Evolutionary conservation across 2,888 invertebrate genomes (phyloP), one percentile per base, ranked within the genome.

Genomic region (Napeogenes inachia): DNA sequence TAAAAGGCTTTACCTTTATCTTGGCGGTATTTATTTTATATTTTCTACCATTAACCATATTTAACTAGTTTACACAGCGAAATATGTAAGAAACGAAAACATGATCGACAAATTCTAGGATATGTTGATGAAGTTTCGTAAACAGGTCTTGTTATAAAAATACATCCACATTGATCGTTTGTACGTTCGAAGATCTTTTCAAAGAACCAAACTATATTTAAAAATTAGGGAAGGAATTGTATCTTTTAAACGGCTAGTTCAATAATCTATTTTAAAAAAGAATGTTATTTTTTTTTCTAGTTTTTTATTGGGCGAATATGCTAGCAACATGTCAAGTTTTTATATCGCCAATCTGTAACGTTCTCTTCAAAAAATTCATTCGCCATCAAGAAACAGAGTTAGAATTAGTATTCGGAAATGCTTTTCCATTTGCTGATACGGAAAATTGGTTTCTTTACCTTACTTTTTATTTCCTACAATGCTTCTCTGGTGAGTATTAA

Each of bases 361-460:
- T 77, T 0, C 32, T 81, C 13, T 68, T 74, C 60, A 73, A 75
- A n/a, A 75, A 61, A 69, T 66, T 74, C 61, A 63, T 80, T 42
- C 67, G 79, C 46, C 69, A 74, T n/a, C 72, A 82, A 62, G 74
- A 67, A 10, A 68, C 62, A 45, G 73, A 72, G 33, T 64, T 78
- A 21, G 60, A 72, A n/a, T 66, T 84, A 1, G 81, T 81, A 5
- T 80, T 82, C 53, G 72, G 72, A 35, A 79, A 78, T 63, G 74
- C 73, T 2, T 80, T 77, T 47, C 84, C 82, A 0, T 83, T 79
- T 64, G 75, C 82, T 67, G 73, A 77, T 4, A 68, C 66, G 3
- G 70, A 71, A 62, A 76, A 70, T 68, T 81, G 79, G 82, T 42
- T 66, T 10, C 72, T 69, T 65, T 86, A 85, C 71, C 67, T 79